Percentiles rank a stretch among this genome's conserved stretches.
Evolutionary conservation across 2,797 vertebrate genomes (phyloP).

Genomic region (Cichlasoma orientale): DNA sequence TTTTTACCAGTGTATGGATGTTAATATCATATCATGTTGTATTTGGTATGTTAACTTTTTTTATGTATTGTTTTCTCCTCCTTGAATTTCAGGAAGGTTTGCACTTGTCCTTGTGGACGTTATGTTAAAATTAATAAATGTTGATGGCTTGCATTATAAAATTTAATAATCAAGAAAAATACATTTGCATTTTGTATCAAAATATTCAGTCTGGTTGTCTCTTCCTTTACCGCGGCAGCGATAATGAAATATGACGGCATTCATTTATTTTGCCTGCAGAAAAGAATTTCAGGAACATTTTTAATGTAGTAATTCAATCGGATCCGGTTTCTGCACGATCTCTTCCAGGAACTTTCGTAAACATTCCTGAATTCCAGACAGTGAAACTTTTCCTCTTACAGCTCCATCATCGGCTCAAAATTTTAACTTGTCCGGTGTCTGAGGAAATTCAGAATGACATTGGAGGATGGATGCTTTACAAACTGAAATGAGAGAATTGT

Average conservation of each 20-base stretch:
- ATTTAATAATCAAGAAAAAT: conserved; percentile 68
- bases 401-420: background rate
- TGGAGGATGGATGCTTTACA: background rate
- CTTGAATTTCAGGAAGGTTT: conserved; percentile 76
- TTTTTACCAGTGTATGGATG: conserved; percentile 60
- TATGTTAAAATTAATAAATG: conserved; percentile 71
- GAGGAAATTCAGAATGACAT: too few relatives aligned
- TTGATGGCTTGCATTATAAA: conserved; percentile 75
- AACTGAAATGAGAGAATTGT: background rate
- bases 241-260: background rate
- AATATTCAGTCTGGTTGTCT: conserved; percentile 1
- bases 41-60: conserved; percentile 63
- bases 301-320: background rate
- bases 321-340: background rate
- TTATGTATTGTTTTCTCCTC: conserved; percentile 63
- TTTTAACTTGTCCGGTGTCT: background rate
- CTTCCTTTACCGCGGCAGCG: background rate
- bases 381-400: background rate
- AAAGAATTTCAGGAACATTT: background rate
- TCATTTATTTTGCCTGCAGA: background rate
- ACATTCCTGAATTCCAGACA: background rate
- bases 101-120: conserved; percentile 79
- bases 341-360: background rate
- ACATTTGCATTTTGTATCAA: conserved; percentile 75
- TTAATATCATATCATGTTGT: conserved; percentile 50